Conservation (phyloP, 37 sponge, comb jelly and placozoan genomes). For the Haliclona indistincta region DNA sequence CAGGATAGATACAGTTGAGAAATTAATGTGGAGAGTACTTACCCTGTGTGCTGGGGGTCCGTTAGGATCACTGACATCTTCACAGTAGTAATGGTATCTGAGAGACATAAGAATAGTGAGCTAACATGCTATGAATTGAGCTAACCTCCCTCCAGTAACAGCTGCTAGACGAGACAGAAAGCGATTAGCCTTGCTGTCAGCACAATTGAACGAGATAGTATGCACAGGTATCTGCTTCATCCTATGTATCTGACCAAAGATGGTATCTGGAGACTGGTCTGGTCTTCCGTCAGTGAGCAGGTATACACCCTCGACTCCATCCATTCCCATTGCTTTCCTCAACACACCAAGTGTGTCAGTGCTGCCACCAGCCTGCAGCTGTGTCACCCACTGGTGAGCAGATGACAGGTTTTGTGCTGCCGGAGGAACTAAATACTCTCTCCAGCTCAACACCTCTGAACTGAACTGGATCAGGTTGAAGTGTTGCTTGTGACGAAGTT, state of each 20-base stretch:
- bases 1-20: too few relatives aligned
- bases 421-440: constrained; percentile 55
- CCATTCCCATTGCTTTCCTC: constrained; percentile 32
- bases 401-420: constrained; percentile 53
- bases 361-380: constrained; percentile 65
- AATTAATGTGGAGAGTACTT: too few relatives aligned
- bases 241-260: constrained; percentile 67
- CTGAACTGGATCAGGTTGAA: constrained; percentile 74
- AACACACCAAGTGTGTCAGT: constrained; percentile 82
- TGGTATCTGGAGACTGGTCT: constrained; percentile 54
- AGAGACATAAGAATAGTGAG: background rate
- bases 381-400: constrained; percentile 73
- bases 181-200: constrained; percentile 72
- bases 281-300: constrained; percentile 87
- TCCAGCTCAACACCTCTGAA: constrained; percentile 54
- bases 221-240: constrained; percentile 72
- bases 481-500: constrained; percentile 50
- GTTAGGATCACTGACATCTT: constrained; percentile 41
- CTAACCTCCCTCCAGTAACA: constrained; percentile 78
- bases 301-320: constrained; percentile 77
- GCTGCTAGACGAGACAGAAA: constrained; percentile 80
- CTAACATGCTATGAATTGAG: background rate
- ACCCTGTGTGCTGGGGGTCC: constrained; percentile 67
- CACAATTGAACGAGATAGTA: constrained; percentile 94
- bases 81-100: constrained; percentile 64